These are phyloP conservation scores for Mustela nigripes DNA, from an alignment of 2,113 vertebrate species.

Conservation along the genomic window DNA sequence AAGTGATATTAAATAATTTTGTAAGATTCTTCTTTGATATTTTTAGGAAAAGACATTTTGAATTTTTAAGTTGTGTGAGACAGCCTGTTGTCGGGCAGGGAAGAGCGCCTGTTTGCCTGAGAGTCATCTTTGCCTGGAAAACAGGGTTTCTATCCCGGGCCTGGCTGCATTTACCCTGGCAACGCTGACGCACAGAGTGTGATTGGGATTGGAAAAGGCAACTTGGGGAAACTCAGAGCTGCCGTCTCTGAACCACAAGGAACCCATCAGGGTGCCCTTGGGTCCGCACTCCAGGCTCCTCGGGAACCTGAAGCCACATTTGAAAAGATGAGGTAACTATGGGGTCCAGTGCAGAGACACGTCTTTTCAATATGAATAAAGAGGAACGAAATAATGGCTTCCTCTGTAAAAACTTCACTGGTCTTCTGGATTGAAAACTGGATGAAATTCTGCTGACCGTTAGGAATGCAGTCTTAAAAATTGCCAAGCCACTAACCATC, in stretches of 20 bases:
- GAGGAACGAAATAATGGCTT: conserved; percentile 73
- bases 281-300: not conserved
- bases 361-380: conserved; percentile 44
- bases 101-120: not conserved
- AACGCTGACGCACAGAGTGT: conserved; percentile 24
- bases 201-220: conserved; percentile 48
- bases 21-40: conserved; percentile 78
- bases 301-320: not conserved
- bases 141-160: conserved; percentile 58
- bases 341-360: not conserved
- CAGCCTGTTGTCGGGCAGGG: conserved; percentile 28
- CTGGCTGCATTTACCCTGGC: conserved; percentile 59
- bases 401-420: conserved; percentile 73
- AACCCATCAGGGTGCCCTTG: not conserved
- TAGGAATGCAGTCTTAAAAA: conserved; percentile 84
- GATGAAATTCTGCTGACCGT: conserved; percentile 82
- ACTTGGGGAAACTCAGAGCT: not conserved
- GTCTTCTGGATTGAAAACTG: conserved; percentile 79
- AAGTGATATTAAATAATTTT: conserved; percentile 78
- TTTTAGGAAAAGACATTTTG: conserved; percentile 73
- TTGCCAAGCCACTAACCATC: conserved; percentile 83
- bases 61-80: conserved; percentile 59
- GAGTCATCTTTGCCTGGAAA: not conserved
- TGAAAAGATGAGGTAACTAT: not conserved
- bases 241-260: not conserved